phyloP scores from a whole-genome alignment of 2,888 invertebrate species.

The Orthosia gracilis region DNA sequence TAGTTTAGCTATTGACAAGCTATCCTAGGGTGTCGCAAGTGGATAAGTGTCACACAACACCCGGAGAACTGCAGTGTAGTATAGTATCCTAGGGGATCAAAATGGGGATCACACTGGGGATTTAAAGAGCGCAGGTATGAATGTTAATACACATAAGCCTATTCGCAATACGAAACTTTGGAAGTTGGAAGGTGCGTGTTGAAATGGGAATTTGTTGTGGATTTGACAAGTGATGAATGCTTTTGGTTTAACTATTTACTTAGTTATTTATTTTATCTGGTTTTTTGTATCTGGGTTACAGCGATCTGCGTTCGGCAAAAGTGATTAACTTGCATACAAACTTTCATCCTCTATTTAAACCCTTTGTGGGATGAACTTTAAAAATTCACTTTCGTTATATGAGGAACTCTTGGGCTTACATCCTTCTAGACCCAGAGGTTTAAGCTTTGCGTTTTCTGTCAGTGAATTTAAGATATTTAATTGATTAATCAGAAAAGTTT shows the following conservation, averaged over 20 bases:
- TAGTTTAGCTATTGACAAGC: constrained; percentile 21
- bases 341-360: too few relatives aligned
- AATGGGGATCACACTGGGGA: constrained; percentile 12
- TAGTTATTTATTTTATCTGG: too few relatives aligned
- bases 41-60: constrained; percentile 34
- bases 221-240: neutral
- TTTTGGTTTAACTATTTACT: neutral
- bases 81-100: constrained; percentile 18
- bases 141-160: constrained; percentile 40
- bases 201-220: constrained; percentile 9
- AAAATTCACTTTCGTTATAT: too few relatives aligned
- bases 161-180: neutral
- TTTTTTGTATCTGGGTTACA: too few relatives aligned
- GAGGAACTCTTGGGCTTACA: too few relatives aligned
- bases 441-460: too few relatives aligned
- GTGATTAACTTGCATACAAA: too few relatives aligned
- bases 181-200: constrained; percentile 21
- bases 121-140: constrained; percentile 42
- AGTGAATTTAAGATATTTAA: too few relatives aligned
- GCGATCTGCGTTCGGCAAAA: too few relatives aligned
- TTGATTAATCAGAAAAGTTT: too few relatives aligned
- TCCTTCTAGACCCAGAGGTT: too few relatives aligned
- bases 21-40: constrained; percentile 37
- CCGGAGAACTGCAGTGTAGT: constrained; percentile 37
- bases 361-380: too few relatives aligned